Base-by-base conservation (phyloP, 2,888 invertebrate genomes). In the Microplitis deprimator region DNA sequence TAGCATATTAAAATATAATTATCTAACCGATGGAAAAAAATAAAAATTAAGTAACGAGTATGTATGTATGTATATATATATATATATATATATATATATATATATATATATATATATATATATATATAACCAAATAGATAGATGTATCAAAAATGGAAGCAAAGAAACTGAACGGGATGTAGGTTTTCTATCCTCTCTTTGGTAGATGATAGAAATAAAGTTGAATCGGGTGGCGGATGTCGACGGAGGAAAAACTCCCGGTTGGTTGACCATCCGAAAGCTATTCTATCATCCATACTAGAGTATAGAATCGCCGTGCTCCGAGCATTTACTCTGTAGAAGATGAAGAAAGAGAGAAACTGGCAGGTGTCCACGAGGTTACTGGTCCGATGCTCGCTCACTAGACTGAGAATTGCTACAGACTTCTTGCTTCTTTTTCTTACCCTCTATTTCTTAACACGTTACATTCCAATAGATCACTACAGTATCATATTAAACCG, bases 351-450 rank as follows among this genome's bases (percentile, higher is more conserved):
- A 68, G 61, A 68, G 62, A 61, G 64, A 20, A 29, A 76, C 64
- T 72, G 77, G 77, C 77, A 77, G 77, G 77, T 77, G 76, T 76
- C 79, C 78, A 72, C 73, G 77, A 75, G 75, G 75, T 76, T 73
- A 64, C 29, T 75, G 41, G 70, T 65, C 73, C 65, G 50, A 50
- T 50, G 50, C 10, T 13, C 50, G 50, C 50, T 50, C 50, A 50
- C 50, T 50, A 50, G 41, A 70, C 72, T 73, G 77, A 71, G 59
- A 79, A 65, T 65, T 29, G 65, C 65, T 38, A 38, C 38, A 20
- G 38, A 65, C 65, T 65, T 65, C 40, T 61, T 61, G 38, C n/a
- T 60, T 73, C 40, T 68, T 61, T 65, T 62, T 41, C 59, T 41
- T 59, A 16, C 38, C 61, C 69, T 50, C 50, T 69, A 50, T 16